A percentile compares a stretch with the other conserved stretches of the same genome.
Evolutionary conservation across 2,113 vertebrate genomes (phyloP).

Genomic region (Stegostoma tigrinum): DNA sequence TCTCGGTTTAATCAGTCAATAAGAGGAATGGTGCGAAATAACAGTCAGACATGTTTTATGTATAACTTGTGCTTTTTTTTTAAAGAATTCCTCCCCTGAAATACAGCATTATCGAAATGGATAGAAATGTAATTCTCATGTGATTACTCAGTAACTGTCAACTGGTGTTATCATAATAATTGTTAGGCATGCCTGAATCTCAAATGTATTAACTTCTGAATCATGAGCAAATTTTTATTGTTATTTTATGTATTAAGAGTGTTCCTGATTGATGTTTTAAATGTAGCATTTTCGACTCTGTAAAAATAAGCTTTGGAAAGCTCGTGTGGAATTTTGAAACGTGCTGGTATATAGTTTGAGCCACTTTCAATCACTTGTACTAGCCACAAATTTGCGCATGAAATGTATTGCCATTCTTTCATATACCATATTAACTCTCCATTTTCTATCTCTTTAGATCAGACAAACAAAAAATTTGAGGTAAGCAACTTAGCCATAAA

Average conservation of each 20-base stretch:
- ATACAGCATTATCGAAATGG: background rate
- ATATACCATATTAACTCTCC: background rate
- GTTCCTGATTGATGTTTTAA: background rate
- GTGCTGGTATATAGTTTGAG: background rate
- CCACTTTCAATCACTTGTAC: background rate
- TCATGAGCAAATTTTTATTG: background rate
- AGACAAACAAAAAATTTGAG: constrained; percentile 12
- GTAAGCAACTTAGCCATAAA: background rate
- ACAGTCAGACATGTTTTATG: background rate
- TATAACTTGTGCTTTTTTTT: background rate
- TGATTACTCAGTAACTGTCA: background rate
- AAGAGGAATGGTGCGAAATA: background rate
- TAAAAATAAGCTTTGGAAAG: background rate
- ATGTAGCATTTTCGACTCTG: background rate
- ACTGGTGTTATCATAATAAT: background rate
- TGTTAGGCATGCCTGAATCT: background rate
- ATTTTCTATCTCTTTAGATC: constrained; percentile 27
- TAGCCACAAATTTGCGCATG: background rate
- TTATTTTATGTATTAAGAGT: background rate
- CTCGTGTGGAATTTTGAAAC: background rate
- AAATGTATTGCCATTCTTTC: background rate
- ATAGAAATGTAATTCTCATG: background rate
- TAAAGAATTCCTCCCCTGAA: background rate
- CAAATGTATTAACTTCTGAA: background rate
- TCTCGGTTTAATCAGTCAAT: background rate